These are phyloP conservation scores for Drosophila meridiana DNA, from an alignment of 2,888 invertebrate genomes.

Conservation along the genomic window DNA sequence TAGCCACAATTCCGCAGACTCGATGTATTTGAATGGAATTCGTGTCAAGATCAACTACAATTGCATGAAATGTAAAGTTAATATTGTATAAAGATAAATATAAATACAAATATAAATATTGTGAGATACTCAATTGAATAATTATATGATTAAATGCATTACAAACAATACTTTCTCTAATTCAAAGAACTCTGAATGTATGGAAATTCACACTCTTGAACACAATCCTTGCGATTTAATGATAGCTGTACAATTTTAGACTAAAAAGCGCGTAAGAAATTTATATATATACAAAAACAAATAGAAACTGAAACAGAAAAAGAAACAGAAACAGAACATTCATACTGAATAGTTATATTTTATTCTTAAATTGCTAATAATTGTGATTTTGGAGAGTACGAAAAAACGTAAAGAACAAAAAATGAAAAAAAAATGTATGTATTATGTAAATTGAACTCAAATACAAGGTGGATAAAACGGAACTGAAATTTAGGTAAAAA, in stretches of 20 bases:
- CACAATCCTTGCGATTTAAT: constrained; percentile 21
- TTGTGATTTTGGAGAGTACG: constrained; percentile 83
- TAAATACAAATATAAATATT: constrained; percentile 40
- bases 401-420: constrained; percentile 47
- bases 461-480: constrained; percentile 64
- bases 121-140: constrained; percentile 47
- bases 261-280: constrained; percentile 58
- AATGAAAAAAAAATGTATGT: constrained; percentile 27
- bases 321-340: constrained; percentile 23
- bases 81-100: constrained; percentile 56
- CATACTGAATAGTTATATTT: constrained; percentile 74
- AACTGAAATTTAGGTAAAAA: constrained; percentile 74
- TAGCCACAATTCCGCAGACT: constrained; percentile 22
- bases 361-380: constrained; percentile 81
- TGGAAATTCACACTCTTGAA: constrained; percentile 23
- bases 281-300: constrained; percentile 48
- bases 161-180: constrained; percentile 26
- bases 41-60: constrained; percentile 45
- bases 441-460: constrained; percentile 63
- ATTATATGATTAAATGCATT: constrained; percentile 11
- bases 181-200: constrained; percentile 49
- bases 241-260: constrained; percentile 63
- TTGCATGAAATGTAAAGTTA: constrained; percentile 70
- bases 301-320: constrained; percentile 11
- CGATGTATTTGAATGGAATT: constrained; percentile 20